Percentiles rank a stretch among this genome's conserved stretches.
Evolutionary conservation across 35 echinoderm and acorn worm genomes (phyloP).

Genomic region (Apostichopus californicus): DNA sequence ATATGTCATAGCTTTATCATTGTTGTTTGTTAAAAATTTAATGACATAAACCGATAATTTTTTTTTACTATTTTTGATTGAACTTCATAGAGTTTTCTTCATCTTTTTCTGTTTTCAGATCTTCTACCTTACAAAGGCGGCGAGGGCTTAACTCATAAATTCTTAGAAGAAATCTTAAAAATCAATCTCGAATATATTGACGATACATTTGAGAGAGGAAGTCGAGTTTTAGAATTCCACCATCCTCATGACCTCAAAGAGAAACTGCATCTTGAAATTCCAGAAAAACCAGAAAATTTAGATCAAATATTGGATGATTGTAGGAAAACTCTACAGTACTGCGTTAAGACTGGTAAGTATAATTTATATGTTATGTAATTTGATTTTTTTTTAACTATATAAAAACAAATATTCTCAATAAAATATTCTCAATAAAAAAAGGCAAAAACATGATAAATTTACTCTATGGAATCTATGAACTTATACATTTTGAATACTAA

Average conservation of each 20-base stretch:
- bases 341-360: conserved; percentile 81
- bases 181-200: conserved; percentile 86
- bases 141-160: conserved; percentile 76
- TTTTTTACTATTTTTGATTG: background rate
- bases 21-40: no score
- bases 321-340: conserved; percentile 89
- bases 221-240: conserved; percentile 86
- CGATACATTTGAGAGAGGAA: conserved; percentile 65
- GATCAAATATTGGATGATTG: conserved; percentile 92
- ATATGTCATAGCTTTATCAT: no score
- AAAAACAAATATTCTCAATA: background rate
- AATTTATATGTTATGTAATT: background rate
- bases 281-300: conserved; percentile 90
- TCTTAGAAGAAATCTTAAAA: conserved; percentile 81
- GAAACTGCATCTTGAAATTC: conserved; percentile 92
- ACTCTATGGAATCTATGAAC: no score
- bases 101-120: conserved; percentile 53
- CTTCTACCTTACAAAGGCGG: conserved; percentile 87
- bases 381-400: background rate
- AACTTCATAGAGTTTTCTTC: background rate
- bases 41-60: background rate
- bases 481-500: no score
- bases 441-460: no score
- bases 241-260: conserved; percentile 89
- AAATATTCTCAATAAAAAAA: background rate